Conservation (phyloP, 2,888 invertebrate species). For the Acrobasis suavella region DNA sequence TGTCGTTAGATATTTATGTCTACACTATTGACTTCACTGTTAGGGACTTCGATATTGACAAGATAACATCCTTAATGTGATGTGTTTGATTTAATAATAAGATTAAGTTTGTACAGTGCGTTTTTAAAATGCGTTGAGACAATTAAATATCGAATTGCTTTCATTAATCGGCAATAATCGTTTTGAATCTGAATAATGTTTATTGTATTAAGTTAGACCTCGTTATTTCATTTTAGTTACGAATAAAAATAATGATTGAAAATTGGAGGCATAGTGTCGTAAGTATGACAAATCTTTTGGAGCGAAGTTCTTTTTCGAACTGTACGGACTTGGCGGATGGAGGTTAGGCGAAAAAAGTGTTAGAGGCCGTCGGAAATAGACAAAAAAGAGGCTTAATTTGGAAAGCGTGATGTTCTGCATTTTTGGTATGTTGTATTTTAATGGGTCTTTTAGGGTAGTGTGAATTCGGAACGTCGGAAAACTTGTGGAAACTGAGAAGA, state of each 20-base stretch:
- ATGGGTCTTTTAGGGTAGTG: no score
- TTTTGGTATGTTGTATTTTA: no score
- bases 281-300: not conserved
- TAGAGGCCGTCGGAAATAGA: no score
- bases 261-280: not conserved
- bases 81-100: constrained; percentile 84
- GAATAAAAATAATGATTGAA: not conserved
- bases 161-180: constrained; percentile 25
- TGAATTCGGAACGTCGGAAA: no score
- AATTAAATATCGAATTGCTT: constrained; percentile 53
- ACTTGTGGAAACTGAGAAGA: no score
- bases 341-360: no score
- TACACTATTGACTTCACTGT: constrained; percentile 82
- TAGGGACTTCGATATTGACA: constrained; percentile 82
- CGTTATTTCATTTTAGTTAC: not conserved
- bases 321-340: no score
- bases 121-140: constrained; percentile 60
- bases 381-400: no score
- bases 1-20: constrained; percentile 83
- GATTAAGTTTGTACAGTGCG: constrained; percentile 73
- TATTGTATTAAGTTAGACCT: constrained; percentile 1
- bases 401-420: no score
- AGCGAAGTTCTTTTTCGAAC: no score
- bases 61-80: constrained; percentile 84
- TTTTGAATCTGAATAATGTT: constrained; percentile 11